A percentile compares a stretch with the other conserved stretches of the same genome.
These are phyloP conservation scores for Acrossocheilus wenchowensis DNA, from an alignment of 2,797 vertebrate species.

Conservation along the genomic window DNA sequence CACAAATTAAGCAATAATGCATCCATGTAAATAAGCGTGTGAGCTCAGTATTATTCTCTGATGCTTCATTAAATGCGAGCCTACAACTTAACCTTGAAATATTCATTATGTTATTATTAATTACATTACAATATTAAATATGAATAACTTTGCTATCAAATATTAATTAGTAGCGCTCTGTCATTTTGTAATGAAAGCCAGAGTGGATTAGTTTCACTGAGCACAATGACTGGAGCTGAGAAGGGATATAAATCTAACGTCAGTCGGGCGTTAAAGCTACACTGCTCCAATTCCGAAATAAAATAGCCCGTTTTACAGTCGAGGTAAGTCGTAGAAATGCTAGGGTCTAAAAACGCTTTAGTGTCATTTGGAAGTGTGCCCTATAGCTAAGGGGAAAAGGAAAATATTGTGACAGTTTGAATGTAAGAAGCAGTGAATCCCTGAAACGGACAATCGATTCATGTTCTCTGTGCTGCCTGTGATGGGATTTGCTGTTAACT, in stretches of 20 bases:
- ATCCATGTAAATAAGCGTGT: constrained; percentile 28
- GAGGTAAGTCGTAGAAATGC: not conserved
- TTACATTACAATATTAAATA: constrained; percentile 64
- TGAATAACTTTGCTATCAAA: constrained; percentile 62
- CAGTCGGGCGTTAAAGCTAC: constrained; percentile 27
- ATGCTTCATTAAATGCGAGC: constrained; percentile 31
- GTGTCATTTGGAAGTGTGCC: constrained; percentile 29
- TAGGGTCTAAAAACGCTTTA: constrained; percentile 11
- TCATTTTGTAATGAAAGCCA: constrained; percentile 61
- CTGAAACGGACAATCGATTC: constrained; percentile 48
- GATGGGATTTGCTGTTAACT: constrained; percentile 51
- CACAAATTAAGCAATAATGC: constrained; percentile 34
- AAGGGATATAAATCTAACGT: constrained; percentile 48
- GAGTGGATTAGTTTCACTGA: constrained; percentile 58
- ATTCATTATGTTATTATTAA: constrained; percentile 67
- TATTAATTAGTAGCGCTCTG: constrained; percentile 63
- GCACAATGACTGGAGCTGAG: constrained; percentile 43
- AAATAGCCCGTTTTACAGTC: not conserved
- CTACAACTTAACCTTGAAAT: constrained; percentile 63
- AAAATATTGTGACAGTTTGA: constrained; percentile 32
- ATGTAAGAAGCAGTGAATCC: constrained; percentile 40
- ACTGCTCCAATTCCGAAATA: constrained; percentile 3
- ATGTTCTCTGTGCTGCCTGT: constrained; percentile 42
- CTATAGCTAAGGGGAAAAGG: constrained; percentile 39
- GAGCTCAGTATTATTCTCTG: constrained; percentile 28